Conservation (phyloP, 2,797 vertebrate species). For the Sebastes steindachneri region DNA sequence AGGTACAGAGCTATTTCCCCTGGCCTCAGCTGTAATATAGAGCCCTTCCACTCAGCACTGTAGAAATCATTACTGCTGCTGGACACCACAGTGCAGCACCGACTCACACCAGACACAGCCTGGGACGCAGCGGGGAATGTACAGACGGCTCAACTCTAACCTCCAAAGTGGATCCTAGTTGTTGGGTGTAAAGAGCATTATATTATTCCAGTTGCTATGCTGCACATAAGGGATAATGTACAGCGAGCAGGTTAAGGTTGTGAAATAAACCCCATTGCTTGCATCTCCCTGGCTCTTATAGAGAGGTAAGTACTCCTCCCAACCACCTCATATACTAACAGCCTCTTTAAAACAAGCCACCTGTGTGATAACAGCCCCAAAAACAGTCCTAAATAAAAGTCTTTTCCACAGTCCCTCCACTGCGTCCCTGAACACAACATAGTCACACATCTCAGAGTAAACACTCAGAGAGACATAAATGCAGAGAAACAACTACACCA, state of each 20-base stretch:
- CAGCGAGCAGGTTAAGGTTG: too few relatives aligned
- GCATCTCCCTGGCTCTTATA: neutral
- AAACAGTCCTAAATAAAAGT: neutral
- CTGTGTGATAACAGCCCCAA: neutral
- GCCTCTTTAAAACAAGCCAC: neutral
- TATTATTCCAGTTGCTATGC: neutral
- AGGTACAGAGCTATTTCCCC: constrained; percentile 56
- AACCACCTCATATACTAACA: neutral
- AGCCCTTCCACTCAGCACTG: constrained; percentile 64
- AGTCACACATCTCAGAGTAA: neutral
- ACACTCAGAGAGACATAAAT: neutral
- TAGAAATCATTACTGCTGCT: constrained; percentile 66
- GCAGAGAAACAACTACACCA: neutral
- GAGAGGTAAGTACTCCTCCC: neutral
- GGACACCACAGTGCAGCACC: constrained; percentile 1
- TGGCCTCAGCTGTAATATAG: constrained; percentile 62
- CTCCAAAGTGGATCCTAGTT: neutral
- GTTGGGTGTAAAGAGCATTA: neutral
- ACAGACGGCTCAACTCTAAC: neutral
- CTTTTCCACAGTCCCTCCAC: neutral
- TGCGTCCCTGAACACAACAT: neutral
- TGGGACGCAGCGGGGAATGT: neutral
- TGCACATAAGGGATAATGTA: too few relatives aligned
- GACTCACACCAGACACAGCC: neutral
- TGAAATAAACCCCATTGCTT: too few relatives aligned